Conservation (phyloP, 2,113 vertebrate genomes). For the Silurus meridionalis region DNA sequence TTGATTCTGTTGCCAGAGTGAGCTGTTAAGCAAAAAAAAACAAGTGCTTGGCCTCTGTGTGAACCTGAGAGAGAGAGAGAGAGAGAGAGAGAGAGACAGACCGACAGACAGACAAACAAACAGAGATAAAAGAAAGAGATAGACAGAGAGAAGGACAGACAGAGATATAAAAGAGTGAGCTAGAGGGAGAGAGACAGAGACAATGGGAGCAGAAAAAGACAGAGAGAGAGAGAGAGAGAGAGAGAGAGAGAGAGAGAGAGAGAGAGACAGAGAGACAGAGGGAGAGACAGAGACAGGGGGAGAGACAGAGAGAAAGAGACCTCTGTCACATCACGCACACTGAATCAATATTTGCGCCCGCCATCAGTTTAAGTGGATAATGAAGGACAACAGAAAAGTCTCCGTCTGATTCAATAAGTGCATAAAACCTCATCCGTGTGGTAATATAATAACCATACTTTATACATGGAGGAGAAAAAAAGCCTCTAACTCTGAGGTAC, state of each 20-base stretch:
- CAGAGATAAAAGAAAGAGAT: too few relatives aligned
- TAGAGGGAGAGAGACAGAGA: background rate
- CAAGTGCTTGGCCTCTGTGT: constrained; percentile 14
- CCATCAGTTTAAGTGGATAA: constrained; percentile 24
- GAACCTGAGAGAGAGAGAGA: background rate
- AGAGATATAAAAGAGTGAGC: background rate
- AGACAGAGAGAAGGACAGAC: background rate
- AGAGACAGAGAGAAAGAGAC: background rate
- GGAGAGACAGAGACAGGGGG: background rate
- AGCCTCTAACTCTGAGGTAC: background rate
- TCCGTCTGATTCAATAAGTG: constrained; percentile 23
- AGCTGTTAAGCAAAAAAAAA: constrained; percentile 34
- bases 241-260: background rate
- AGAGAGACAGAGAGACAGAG: background rate
- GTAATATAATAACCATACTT: background rate
- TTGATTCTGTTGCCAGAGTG: constrained; percentile 30
- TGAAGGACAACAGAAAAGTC: constrained; percentile 7
- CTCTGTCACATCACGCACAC: constrained; percentile 8
- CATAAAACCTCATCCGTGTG: background rate
- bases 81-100: background rate
- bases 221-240: background rate
- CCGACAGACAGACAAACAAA: background rate
- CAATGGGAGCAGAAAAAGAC: too few relatives aligned
- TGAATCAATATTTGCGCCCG: constrained; percentile 12
- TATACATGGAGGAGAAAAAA: constrained; percentile 7